Evolutionary conservation across 2,888 invertebrate species (phyloP).

Genomic region (Epirrita christyi): DNA sequence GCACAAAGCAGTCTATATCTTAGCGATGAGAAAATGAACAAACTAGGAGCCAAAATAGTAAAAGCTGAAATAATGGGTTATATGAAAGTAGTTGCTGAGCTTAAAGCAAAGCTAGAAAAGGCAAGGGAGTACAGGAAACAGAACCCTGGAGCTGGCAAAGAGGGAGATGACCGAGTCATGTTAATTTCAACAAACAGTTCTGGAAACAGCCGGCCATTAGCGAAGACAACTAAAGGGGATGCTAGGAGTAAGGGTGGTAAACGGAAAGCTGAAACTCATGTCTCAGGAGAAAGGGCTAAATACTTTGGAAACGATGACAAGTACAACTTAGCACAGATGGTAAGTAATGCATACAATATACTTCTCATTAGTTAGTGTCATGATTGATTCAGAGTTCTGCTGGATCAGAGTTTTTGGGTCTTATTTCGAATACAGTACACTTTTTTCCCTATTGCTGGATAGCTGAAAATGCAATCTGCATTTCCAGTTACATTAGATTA

Average conservation of each 20-base stretch:
- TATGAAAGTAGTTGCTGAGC: constrained; percentile 86
- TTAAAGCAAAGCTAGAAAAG: constrained; percentile 90
- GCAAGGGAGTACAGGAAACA: constrained; percentile 85
- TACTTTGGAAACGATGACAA: constrained; percentile 97
- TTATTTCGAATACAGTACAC: too few species aligned
- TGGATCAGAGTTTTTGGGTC: too few species aligned
- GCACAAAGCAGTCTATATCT: constrained; percentile 67
- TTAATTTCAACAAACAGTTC: constrained; percentile 87
- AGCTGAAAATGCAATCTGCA: too few species aligned
- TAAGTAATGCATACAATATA: constrained; percentile 52
- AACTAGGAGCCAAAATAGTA: constrained; percentile 94
- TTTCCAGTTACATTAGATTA: too few species aligned
- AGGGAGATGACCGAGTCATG: constrained; percentile 83
- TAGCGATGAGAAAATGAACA: constrained; percentile 94
- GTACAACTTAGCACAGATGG: constrained; percentile 93
- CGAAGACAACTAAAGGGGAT: constrained; percentile 69
- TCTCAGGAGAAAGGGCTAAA: constrained; percentile 88
- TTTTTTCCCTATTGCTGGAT: too few species aligned
- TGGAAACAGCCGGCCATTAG: constrained; percentile 89
- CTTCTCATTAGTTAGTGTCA: too few species aligned
- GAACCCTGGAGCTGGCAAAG: constrained; percentile 61
- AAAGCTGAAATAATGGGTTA: constrained; percentile 98
- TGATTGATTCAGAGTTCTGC: too few species aligned
- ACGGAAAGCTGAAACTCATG: constrained; percentile 89
- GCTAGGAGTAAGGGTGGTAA: constrained; percentile 73